These are phyloP conservation scores for Thera britannica DNA, from an alignment of 2,888 invertebrate genomes.

Conservation along the genomic window DNA sequence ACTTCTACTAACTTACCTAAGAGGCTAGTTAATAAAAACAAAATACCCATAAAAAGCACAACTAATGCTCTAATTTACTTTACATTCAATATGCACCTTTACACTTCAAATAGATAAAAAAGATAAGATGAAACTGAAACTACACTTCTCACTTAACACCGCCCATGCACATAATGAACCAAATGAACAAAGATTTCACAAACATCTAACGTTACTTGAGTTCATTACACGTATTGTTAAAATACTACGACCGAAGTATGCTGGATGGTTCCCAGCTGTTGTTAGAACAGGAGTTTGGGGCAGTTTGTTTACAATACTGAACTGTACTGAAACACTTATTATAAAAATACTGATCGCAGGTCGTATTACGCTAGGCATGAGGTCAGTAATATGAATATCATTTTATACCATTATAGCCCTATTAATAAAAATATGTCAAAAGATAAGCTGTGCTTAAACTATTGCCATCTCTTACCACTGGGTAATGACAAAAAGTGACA, in stretches of 20 bases:
- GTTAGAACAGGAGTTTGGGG: slow-evolving; percentile 37
- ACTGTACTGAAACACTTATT: not conserved
- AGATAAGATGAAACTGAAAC: slow-evolving; percentile 25
- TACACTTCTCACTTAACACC: slow-evolving; percentile 36
- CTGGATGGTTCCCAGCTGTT: slow-evolving; percentile 55
- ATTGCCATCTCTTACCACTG: too few species aligned
- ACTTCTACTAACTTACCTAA: too few species aligned
- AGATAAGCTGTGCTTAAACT: too few species aligned
- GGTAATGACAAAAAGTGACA: too few species aligned
- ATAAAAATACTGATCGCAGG: too few species aligned
- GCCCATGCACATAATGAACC: slow-evolving; percentile 35
- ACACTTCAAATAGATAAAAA: not conserved
- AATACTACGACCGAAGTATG: slow-evolving; percentile 40
- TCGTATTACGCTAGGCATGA: too few species aligned
- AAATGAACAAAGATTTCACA: slow-evolving; percentile 39
- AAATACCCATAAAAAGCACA: too few species aligned
- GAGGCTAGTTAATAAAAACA: too few species aligned
- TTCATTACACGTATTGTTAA: slow-evolving; percentile 56
- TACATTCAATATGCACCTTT: not conserved
- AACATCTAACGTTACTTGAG: slow-evolving; percentile 48
- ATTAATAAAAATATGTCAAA: too few species aligned
- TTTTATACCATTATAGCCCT: too few species aligned
- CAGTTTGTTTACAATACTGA: slow-evolving; percentile 8
- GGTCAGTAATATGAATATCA: too few species aligned
- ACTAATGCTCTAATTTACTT: too few species aligned